Conservation (phyloP, 2,113 vertebrate genomes). For the Nestor notabilis region DNA sequence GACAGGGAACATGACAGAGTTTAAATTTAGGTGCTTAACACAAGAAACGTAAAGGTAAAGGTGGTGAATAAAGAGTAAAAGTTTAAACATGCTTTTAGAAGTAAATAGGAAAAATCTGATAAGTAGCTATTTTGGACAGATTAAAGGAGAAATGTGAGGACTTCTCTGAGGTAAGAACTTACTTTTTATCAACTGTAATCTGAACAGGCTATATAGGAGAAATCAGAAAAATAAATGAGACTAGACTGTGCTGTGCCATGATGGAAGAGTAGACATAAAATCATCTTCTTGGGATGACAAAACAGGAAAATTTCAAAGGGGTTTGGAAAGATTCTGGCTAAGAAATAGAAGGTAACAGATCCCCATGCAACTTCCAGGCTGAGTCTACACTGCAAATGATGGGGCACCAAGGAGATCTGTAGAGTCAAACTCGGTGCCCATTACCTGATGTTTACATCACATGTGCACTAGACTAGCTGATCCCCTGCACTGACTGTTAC, state of each 20-base stretch:
- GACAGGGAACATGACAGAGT: not conserved
- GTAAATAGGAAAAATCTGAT: not conserved
- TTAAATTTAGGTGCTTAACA: not conserved
- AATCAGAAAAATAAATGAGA: conserved; percentile 59
- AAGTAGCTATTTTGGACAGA: conserved; percentile 23
- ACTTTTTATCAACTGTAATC: conserved; percentile 64
- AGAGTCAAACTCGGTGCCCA: not conserved
- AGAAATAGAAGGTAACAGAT: not conserved
- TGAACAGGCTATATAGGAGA: conserved; percentile 62
- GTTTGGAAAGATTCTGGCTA: not conserved
- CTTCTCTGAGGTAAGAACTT: conserved; percentile 39
- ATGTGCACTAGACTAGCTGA: rapidly evolving
- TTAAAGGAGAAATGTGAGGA: conserved; percentile 21
- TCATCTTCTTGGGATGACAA: not conserved
- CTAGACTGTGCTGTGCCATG: not conserved
- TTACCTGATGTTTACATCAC: not conserved
- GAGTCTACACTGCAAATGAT: not conserved
- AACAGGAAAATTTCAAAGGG: not conserved
- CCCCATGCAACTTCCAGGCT: not conserved
- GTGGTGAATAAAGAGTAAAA: not conserved
- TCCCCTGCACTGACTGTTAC: not conserved
- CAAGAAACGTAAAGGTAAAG: not conserved
- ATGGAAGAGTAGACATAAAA: not conserved
- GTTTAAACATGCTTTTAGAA: conserved; percentile 41
- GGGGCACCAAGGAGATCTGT: not conserved